Evolutionary conservation across 2,888 invertebrate genomes (phyloP).

Genomic region (Ectobius pallidus): DNA sequence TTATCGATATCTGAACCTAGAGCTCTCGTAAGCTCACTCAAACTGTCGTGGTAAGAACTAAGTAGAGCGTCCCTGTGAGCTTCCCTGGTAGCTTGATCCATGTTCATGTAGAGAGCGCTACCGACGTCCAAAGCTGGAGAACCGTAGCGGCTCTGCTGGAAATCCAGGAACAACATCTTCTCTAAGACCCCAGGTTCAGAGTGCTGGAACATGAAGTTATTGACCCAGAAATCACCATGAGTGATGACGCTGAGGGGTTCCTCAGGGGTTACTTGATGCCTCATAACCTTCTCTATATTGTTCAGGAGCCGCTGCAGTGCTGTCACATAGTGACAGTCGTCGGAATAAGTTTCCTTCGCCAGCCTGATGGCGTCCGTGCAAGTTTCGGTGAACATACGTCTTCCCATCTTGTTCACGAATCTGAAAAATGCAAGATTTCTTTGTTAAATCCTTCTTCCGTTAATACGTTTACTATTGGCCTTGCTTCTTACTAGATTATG

Average conservation of each 20-base stretch:
- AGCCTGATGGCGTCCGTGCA: no score
- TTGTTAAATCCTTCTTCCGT: no score
- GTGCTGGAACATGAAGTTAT: background rate
- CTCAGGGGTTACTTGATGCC: background rate
- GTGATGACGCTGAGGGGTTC: background rate
- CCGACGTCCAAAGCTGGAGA: background rate
- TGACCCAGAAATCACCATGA: background rate
- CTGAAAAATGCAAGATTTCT: no score
- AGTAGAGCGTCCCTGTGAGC: conserved; percentile 65
- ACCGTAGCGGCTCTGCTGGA: conserved; percentile 13
- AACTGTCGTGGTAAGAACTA: conserved; percentile 63
- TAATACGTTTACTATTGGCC: no score
- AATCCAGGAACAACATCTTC: conserved; percentile 6
- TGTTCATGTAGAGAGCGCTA: background rate
- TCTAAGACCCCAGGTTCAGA: background rate
- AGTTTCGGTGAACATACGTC: no score
- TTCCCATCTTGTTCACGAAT: no score
- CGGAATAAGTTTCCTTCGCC: no score
- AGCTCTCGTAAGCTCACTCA: conserved; percentile 60
- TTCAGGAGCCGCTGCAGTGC: no score
- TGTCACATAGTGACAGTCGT: no score
- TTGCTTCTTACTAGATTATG: no score
- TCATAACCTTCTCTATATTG: no score
- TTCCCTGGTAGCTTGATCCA: conserved; percentile 58
- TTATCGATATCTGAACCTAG: conserved; percentile 65